Conservation (phyloP, 1,140 invertebrate species). For the Dendrolimus kikuchii region DNA sequence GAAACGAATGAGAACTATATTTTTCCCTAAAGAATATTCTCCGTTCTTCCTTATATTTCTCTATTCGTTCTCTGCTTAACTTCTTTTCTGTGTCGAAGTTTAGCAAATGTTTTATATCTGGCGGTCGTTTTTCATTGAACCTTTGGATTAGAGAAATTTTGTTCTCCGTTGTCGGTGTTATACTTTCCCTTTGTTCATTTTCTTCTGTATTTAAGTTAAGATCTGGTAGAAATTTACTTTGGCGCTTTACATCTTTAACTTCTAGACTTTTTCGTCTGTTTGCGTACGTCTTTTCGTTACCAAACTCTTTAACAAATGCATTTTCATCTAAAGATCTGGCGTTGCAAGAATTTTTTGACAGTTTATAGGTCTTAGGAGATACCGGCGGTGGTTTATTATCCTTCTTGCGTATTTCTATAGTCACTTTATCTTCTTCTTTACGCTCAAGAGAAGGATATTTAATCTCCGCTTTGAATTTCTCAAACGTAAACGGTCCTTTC, state of each 20-base stretch:
- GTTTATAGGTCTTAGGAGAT: constrained; percentile 49
- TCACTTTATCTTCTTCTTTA: constrained; percentile 23
- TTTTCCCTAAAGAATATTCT: constrained; percentile 89
- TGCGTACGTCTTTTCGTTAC: constrained; percentile 43
- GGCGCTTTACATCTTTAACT: constrained; percentile 58
- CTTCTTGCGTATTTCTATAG: constrained; percentile 25
- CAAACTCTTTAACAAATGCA: constrained; percentile 78
- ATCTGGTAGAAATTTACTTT: constrained; percentile 73
- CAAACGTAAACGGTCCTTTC: constrained; percentile 57
- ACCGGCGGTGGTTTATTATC: constrained; percentile 31
- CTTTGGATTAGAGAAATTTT: constrained; percentile 74
- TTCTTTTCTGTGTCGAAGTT: constrained; percentile 72
- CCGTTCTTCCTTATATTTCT: constrained; percentile 94
- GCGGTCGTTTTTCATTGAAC: constrained; percentile 44
- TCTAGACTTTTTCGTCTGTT: constrained; percentile 71
- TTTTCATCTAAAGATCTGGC: constrained; percentile 83
- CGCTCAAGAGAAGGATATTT: constrained; percentile 48
- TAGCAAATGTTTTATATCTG: constrained; percentile 62
- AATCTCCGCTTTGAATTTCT: constrained; percentile 56
- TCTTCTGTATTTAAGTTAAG: constrained; percentile 62
- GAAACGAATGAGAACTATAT: constrained; percentile 87
- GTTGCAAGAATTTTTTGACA: constrained; percentile 76
- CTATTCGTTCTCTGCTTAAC: constrained; percentile 83
- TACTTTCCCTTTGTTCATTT: constrained; percentile 42
- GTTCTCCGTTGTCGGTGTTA: constrained; percentile 74